Percentiles rank a stretch among this genome's conserved stretches.
Evolutionary conservation across 2,113 vertebrate genomes (phyloP).

Genomic region (Hippocampus barbouri): DNA sequence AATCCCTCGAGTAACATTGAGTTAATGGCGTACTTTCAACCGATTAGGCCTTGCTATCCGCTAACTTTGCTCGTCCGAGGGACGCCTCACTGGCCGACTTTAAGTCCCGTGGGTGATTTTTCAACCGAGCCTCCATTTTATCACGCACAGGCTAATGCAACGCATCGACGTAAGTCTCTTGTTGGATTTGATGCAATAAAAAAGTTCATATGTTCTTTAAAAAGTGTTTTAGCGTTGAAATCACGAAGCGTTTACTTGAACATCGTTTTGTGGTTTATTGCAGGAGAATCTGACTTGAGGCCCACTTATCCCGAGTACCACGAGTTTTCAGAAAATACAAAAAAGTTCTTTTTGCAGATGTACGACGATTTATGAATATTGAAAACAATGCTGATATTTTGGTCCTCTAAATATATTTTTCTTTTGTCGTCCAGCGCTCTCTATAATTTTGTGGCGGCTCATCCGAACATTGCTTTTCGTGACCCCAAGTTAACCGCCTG

Average conservation of each 20-base stretch:
- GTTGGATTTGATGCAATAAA: not conserved
- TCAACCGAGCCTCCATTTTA: not conserved
- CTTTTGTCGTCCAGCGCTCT: constrained; percentile 40
- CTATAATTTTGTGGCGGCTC: constrained; percentile 49
- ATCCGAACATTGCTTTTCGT: constrained; percentile 28
- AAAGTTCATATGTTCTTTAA: not conserved
- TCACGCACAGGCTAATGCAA: not conserved
- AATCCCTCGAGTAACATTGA: not conserved
- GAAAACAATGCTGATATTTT: not conserved
- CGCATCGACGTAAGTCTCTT: not conserved
- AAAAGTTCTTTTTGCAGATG: constrained; percentile 48
- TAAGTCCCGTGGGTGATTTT: not conserved
- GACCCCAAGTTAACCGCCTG: constrained; percentile 56
- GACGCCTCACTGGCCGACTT: no score
- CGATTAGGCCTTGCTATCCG: accelerated
- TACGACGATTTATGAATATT: constrained; percentile 15
- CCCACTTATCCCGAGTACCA: not conserved
- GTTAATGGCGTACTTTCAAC: not conserved
- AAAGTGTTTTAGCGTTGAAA: not conserved
- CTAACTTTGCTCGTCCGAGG: not conserved
- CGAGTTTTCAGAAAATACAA: constrained; percentile 9
- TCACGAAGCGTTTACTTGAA: not conserved
- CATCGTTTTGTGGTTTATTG: not conserved
- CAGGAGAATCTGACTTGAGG: not conserved
- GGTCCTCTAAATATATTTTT: not conserved